Evolutionary conservation across 2,888 invertebrate genomes (phyloP), one percentile per base, ranked within the genome.

Genomic region (Pardosa pseudoannulata): DNA sequence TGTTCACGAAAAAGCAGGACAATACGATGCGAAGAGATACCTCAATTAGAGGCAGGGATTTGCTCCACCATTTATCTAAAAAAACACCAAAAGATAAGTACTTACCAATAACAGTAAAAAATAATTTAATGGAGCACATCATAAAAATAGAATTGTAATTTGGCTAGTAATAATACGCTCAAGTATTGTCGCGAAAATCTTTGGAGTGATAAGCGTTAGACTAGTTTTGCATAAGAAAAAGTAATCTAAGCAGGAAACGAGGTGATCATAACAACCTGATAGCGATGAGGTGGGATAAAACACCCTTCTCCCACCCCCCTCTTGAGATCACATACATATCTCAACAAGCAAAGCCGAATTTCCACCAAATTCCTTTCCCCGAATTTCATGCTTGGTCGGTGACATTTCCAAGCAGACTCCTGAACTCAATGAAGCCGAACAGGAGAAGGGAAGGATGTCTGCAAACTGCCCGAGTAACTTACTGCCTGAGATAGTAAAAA

Each of bases 401-500:
- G 23, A 56, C 56, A 23, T 23, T 56, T 56, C 23, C 56, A 19
- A 23, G 11, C 23, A 6, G 23, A 23, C 56, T 56, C 23, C 56
- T 2, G 16, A 46, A 16, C 23, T 23, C 23, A 56, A 56, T 56
- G 56, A 23, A 56, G 23, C 56, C 23, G 19, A 56, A 23, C 56
- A 56, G 5, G 56, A 23, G 56, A 56, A 46, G 41, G 16, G 41
- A 23, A 56, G 56, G 56, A 56, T 56, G 56, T 56, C 56, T 56
- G 23, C 23, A 23, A 56, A 56, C 56, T 56, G 56, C 56, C 56
- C 56, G 23, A 56, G 56, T 56, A 56, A 56, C 56, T 56, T 56
- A 56, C 56, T 56, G 56, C 56, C 56, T 56, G 56, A 56, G 19
- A 23, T 56, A 23, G 23, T 23, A 56, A 23, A 56, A n/a, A n/a